A percentile compares a stretch with the other conserved stretches of the same genome.
These are phyloP conservation scores for Amphipoea lucens DNA, from an alignment of 2,888 invertebrate species.

Conservation along the genomic window DNA sequence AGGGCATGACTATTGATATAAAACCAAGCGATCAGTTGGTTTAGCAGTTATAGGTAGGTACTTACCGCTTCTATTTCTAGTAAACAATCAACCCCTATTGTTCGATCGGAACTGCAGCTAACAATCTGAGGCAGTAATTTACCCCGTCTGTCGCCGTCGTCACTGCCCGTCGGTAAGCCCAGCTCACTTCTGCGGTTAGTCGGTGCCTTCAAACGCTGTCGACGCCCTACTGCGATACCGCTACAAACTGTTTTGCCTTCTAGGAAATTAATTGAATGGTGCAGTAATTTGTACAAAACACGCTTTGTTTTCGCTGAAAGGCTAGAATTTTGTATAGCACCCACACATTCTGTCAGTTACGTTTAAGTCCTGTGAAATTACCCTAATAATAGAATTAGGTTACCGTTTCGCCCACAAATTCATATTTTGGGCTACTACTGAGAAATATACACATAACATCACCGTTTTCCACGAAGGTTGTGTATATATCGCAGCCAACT, in stretches of 20 bases:
- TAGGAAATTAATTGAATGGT: conserved; percentile 22
- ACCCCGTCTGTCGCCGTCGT: conserved; percentile 29
- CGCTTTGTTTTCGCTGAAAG: background rate
- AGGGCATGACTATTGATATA: background rate
- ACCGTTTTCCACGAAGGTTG: background rate
- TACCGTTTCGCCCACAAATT: background rate
- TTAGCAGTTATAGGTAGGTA: background rate
- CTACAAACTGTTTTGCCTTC: conserved; percentile 4
- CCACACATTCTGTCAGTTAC: background rate
- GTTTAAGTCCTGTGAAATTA: background rate
- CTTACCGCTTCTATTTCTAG: background rate
- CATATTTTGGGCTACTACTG: background rate
- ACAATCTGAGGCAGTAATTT: conserved; percentile 42
- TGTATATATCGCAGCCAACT: background rate
- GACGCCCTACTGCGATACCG: conserved; percentile 8
- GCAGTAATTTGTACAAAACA: background rate
- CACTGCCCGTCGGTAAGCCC: conserved; percentile 33
- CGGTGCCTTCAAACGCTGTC: conserved; percentile 32
- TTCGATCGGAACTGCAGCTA: conserved; percentile 26
- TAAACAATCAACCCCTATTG: background rate
- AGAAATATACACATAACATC: background rate
- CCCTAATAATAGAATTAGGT: background rate
- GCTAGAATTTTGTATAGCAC: background rate
- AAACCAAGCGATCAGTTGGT: background rate
- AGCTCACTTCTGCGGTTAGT: conserved; percentile 42